phyloP scores from a whole-genome alignment of 1,140 invertebrate genomes.

The Eupeodes corollae region DNA sequence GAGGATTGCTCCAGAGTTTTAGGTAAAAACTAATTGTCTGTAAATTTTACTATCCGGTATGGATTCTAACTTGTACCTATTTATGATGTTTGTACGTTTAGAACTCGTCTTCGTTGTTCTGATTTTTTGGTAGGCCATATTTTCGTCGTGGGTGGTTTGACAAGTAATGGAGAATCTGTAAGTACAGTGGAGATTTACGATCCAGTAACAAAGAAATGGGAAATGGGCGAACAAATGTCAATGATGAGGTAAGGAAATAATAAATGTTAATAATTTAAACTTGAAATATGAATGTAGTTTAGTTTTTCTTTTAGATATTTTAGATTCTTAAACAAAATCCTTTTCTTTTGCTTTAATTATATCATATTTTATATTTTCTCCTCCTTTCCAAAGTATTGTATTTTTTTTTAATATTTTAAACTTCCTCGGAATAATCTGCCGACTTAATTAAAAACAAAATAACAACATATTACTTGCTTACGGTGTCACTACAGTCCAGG shows the following conservation, averaged over 20 bases:
- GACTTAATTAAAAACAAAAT: no score
- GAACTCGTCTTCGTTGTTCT: conserved; percentile 62
- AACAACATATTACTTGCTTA: no score
- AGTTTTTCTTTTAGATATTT: no score
- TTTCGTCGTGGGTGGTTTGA: conserved; percentile 79
- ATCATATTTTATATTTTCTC: no score
- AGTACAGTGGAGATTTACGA: conserved; percentile 82
- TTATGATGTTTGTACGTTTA: background rate
- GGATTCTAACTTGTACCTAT: background rate
- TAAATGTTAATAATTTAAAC: background rate
- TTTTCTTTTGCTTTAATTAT: background rate
- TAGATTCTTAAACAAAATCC: background rate
- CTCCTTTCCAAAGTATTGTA: no score
- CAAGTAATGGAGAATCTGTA: conserved; percentile 73
- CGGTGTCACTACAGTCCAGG: no score
- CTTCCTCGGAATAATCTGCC: no score
- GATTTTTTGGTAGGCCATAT: conserved; percentile 68
- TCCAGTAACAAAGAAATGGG: conserved; percentile 60
- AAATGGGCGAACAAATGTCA: conserved; percentile 71
- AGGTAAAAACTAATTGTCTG: conserved; percentile 13
- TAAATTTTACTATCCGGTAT: no score
- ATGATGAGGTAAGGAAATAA: conserved; percentile 47
- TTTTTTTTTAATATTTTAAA: no score
- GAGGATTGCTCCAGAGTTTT: conserved; percentile 60
- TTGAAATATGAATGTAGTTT: no score